Evolutionary conservation across 2,888 invertebrate genomes (phyloP), one percentile per base, ranked within the genome.

Genomic region (Oxytorus armatus): DNA sequence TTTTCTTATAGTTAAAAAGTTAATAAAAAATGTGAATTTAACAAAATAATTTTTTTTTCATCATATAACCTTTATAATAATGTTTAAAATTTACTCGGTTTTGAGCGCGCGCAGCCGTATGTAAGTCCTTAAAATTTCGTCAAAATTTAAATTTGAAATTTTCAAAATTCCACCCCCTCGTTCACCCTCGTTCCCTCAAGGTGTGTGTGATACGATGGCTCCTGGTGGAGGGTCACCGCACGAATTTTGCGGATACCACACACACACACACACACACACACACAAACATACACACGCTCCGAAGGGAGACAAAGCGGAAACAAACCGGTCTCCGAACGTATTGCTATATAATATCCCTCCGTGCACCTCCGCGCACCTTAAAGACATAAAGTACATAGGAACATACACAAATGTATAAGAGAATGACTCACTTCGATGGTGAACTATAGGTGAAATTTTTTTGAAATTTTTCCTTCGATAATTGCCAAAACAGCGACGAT

Each of bases 281-380:
- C n/a, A n/a, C n/a, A n/a, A n/a, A n/a, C n/a, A n/a, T n/a, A n/a
- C n/a, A n/a, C 70, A 78, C 78, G 68, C 55, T 69, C 55, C 74
- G 74, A 36, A n/a, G 61, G 69, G 75, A 79, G 79, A 79, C 70
- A 79, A 79, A 79, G 75, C 79, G 79, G 79, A 79, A 79, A 79
- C 75, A 79, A 79, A 75, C 79, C 79, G 79, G 79, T 79, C 79
- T 75, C 65, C 11, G 42, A 70, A n/a, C n/a, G n/a, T n/a, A n/a
- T n/a, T n/a, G n/a, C n/a, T n/a, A n/a, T n/a, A n/a, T n/a, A n/a
- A n/a, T n/a, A n/a, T n/a, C n/a, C n/a, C n/a, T n/a, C n/a, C n/a
- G n/a, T n/a, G n/a, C n/a, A n/a, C n/a, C n/a, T n/a, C n/a, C n/a
- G n/a, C n/a, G n/a, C n/a, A n/a, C n/a, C n/a, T n/a, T 65, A 49